Evolutionary conservation across 2,797 vertebrate species (phyloP).

Genomic region (Syngnathus acus): DNA sequence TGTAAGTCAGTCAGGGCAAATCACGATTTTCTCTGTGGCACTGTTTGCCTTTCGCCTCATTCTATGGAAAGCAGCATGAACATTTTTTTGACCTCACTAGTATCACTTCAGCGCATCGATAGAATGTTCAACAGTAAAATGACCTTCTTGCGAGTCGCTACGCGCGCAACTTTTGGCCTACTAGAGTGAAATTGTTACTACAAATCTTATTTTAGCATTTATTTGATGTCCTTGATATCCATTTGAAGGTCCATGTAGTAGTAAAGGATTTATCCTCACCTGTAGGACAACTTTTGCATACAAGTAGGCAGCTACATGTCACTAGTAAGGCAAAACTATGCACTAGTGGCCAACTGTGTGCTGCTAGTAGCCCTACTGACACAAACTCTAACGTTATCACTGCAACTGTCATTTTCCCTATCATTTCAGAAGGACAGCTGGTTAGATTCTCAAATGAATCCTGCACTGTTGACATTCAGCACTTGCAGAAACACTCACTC

Average conservation of each 20-base stretch:
- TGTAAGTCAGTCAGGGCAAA: not conserved
- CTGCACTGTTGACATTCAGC: conserved; percentile 22
- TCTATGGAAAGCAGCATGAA: not conserved
- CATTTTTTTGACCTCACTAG: not conserved
- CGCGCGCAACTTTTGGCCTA: too few species aligned
- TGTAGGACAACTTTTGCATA: not conserved
- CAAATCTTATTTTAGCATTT: not conserved
- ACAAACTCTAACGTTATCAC: conserved; percentile 26
- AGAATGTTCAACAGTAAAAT: not conserved
- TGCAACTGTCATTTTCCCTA: conserved; percentile 37
- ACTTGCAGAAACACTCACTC: conserved; percentile 15
- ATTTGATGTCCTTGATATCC: not conserved
- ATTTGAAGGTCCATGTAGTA: not conserved
- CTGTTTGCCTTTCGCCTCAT: conserved; percentile 10
- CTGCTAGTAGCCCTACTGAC: not conserved
- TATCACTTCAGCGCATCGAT: not conserved
- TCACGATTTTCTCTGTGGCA: conserved; percentile 11
- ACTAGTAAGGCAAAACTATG: not conserved
- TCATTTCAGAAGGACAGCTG: conserved; percentile 27
- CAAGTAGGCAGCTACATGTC: not conserved
- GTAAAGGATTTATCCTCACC: not conserved
- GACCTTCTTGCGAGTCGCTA: not conserved
- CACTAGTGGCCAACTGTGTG: not conserved
- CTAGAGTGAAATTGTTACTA: too few species aligned
- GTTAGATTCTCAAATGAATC: conserved; percentile 30